Base-by-base conservation (phyloP, 1,140 invertebrate species). In the Melanaphis sacchari region DNA sequence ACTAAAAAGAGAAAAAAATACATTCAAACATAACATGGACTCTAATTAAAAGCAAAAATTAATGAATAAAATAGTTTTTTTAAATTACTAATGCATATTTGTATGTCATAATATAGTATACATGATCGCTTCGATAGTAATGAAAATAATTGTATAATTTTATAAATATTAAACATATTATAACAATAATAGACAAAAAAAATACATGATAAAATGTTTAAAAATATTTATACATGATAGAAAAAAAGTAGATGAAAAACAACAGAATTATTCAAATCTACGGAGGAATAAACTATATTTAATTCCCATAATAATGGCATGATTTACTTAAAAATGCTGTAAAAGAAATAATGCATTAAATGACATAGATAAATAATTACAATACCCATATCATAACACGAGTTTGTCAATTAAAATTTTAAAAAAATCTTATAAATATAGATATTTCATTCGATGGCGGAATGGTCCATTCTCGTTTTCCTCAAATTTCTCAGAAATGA, bases 21-120 rank as follows among this genome's bases (percentile, higher is more conserved):
- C n/a, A 89, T 89, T 89, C 36, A 89, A 89, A 89, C 88, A 89
- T 89, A 54, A 54, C 46, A 52, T n/a, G 46, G 8, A 43, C 84
- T 89, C 36, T 26, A 54, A 89, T 26, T 38, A 52, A 4, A 38
- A 89, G 36, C 38, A 82, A 38, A 38, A 21, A 41, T 26, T 84
- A 43, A 85, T 85, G 59, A 11, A 84, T 84, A 40, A 40, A 49
- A 46, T 87, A 87, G 43, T 46, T 49, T 87, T 87, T 31, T 87
- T 1, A 49, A 21, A 43, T 85, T 5, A 85, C 26, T 87, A 41
- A 40, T 41, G 38, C 40, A 84, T 26, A 3, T 82, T 36, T 1
- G 36, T 41, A 41, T 7, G 24, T 41, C 22, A 84, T 84, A 41
- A 26, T 24, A 40, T 84, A 40, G 46, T n/a, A 46, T 87, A 18